Percentiles rank a stretch among this genome's conserved stretches.
Evolutionary conservation across 2,888 invertebrate genomes (phyloP).

Genomic region (Lithosia quadra): DNA sequence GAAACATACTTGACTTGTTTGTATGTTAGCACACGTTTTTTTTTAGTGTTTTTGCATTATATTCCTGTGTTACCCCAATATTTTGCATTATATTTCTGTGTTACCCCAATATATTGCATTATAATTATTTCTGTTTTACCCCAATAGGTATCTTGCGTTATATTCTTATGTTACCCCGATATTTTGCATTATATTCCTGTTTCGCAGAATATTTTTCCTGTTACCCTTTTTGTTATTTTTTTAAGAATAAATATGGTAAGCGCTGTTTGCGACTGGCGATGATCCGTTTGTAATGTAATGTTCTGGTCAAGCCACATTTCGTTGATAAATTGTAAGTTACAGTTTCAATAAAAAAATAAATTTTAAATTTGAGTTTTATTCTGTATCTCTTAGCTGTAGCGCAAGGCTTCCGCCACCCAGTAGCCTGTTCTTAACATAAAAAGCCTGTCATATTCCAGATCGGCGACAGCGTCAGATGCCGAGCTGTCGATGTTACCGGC

Average conservation of each 20-base stretch:
- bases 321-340: constrained; percentile 20
- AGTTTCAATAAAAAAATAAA: constrained; percentile 13
- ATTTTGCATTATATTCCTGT: background rate
- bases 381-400: background rate
- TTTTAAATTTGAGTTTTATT: background rate
- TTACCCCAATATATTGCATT: background rate
- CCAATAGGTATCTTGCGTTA: background rate
- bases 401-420: too few species aligned
- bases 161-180: background rate
- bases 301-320: constrained; percentile 45
- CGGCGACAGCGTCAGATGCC: too few species aligned
- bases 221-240: background rate
- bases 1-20: too few species aligned
- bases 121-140: background rate
- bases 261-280: constrained; percentile 28
- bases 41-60: background rate
- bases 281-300: constrained; percentile 41
- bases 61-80: too few species aligned
- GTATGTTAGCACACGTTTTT: too few species aligned
- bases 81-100: background rate
- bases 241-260: background rate
- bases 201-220: background rate
- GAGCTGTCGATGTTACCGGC: too few species aligned
- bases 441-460: too few species aligned
- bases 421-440: too few species aligned